Conservation (phyloP, 1,140 invertebrate species). For the Apis florea region DNA sequence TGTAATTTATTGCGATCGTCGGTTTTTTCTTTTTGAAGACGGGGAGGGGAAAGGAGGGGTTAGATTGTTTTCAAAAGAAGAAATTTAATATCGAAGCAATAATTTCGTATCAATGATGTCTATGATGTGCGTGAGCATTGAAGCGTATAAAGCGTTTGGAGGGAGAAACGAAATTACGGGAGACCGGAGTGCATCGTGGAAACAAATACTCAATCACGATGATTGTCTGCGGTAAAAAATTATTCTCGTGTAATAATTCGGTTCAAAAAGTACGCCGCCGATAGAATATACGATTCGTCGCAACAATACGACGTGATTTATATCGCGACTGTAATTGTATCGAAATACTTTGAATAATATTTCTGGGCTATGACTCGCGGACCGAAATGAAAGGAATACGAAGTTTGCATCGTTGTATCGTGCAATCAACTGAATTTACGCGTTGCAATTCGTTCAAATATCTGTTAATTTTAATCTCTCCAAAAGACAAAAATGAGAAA, state of each 20-base stretch:
- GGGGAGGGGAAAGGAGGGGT: no score
- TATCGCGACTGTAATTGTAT: not conserved
- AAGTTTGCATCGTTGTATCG: not conserved
- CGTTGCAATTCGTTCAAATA: not conserved
- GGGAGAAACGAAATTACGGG: not conserved
- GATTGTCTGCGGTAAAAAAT: not conserved
- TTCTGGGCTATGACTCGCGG: not conserved
- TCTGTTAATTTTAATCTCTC: no score
- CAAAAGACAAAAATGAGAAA: not conserved
- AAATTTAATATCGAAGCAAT: no score
- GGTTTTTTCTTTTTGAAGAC: no score
- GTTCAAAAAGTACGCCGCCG: not conserved
- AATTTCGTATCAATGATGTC: no score
- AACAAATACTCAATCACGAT: not conserved
- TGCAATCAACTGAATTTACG: not conserved
- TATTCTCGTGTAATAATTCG: not conserved
- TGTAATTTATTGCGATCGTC: no score
- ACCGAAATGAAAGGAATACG: not conserved
- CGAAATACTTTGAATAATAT: conserved; percentile 9
- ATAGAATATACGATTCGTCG: no score
- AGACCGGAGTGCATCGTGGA: not conserved
- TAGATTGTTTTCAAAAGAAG: no score
- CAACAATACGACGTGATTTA: no score
- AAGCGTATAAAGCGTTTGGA: not conserved
- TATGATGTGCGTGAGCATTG: no score